A percentile compares a stretch with the other conserved stretches of the same genome.
These are phyloP conservation scores for Heteractis magnifica DNA, from an alignment of 92 coral and sea anemone species.

Conservation along the genomic window DNA sequence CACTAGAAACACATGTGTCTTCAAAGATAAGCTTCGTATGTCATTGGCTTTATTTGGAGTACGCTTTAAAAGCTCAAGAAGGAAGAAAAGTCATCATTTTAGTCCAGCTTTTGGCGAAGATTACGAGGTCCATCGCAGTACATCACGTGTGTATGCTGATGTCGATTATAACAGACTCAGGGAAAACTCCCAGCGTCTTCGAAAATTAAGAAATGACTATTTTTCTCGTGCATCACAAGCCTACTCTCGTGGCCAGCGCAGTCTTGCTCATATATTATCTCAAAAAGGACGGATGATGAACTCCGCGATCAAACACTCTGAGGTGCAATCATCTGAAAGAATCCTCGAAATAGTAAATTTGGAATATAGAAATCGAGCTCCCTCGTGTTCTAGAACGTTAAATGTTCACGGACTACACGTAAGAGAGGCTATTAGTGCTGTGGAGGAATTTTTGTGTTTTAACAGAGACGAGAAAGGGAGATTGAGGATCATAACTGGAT, in stretches of 20 bases:
- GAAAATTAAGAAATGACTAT: constrained; percentile 24
- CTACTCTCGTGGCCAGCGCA: constrained; percentile 27
- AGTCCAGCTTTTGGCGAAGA: background rate
- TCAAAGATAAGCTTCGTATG: background rate
- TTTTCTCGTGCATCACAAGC: constrained; percentile 41
- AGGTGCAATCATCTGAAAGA: background rate
- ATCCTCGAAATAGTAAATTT: constrained; percentile 16
- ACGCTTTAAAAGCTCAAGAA: constrained; percentile 5
- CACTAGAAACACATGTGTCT: background rate
- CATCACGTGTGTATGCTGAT: background rate
- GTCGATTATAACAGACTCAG: constrained; percentile 18
- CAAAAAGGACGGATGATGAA: constrained; percentile 26
- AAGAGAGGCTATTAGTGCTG: constrained; percentile 24
- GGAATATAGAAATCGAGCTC: background rate
- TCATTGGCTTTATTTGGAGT: background rate
- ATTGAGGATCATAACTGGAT: constrained; percentile 31
- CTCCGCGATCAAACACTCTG: constrained; percentile 16
- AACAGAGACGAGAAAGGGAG: constrained; percentile 9
- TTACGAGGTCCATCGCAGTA: background rate
- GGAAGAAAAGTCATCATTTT: constrained; percentile 7
- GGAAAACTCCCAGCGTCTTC: constrained; percentile 8
- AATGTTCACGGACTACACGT: constrained; percentile 44
- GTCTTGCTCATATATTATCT: constrained; percentile 29
- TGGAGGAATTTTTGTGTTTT: constrained; percentile 20
- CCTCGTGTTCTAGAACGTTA: constrained; percentile 7